A percentile compares a stretch with the other conserved stretches of the same genome.
phyloP scores from a whole-genome alignment of 2,113 vertebrate genomes.

The Xenopus tropicalis region UCB_Xtro_10.0 CM004443.2:44452001-44452500 shows the following conservation, averaged over 20 bases:
- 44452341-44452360: slow-evolving; percentile 34
- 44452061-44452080: no score
- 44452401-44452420: slow-evolving; percentile 65
- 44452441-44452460: slow-evolving; percentile 70
- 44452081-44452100: no score
- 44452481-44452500: slow-evolving; percentile 75
- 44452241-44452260: slow-evolving; percentile 35
- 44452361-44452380: slow-evolving; percentile 70
- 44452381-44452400: slow-evolving; percentile 64
- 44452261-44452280: neutral
- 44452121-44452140: no score
- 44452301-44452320: slow-evolving; percentile 45
- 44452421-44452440: slow-evolving; percentile 68
- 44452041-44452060: no score
- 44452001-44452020: no score
- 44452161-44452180: no score
- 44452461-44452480: slow-evolving; percentile 71
- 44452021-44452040: no score
- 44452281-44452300: slow-evolving; percentile 53
- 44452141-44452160: no score
- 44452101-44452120: no score
- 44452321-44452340: neutral
- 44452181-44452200: no score
- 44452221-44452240: neutral
- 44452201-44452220: neutral